phyloP scores from a whole-genome alignment of 2,113 vertebrate genomes.

The Eidolon helvum region DNA sequence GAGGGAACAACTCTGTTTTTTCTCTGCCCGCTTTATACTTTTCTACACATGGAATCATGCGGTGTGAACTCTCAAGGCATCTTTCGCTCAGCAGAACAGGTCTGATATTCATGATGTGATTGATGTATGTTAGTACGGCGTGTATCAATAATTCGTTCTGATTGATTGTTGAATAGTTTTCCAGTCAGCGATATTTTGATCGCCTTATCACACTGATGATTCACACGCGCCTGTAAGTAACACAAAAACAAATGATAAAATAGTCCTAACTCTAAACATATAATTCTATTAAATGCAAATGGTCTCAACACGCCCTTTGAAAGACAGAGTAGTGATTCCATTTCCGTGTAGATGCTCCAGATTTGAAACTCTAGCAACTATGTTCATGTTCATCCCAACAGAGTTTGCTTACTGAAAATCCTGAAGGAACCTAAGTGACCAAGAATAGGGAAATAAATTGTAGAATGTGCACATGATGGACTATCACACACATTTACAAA shows the following conservation, averaged over 20 bases:
- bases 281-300: background rate
- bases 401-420: background rate
- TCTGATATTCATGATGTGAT: background rate
- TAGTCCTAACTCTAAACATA: background rate
- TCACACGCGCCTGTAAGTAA: background rate
- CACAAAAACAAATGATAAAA: background rate
- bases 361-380: no score
- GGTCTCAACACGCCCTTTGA: background rate
- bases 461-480: no score
- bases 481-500: background rate
- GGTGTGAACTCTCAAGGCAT: background rate
- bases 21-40: background rate
- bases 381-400: background rate
- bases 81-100: background rate
- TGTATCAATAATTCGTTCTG: background rate
- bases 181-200: background rate
- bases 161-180: background rate
- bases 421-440: background rate
- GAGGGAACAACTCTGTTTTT: background rate
- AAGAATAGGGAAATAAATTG: background rate
- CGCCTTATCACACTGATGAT: background rate
- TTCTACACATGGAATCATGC: background rate
- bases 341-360: background rate
- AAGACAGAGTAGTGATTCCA: background rate
- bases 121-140: no score